A percentile compares a stretch with the other conserved stretches of the same genome.
These are phyloP conservation scores for Tinea trinotella DNA, from an alignment of 2,888 invertebrate genomes.

Conservation along the genomic window DNA sequence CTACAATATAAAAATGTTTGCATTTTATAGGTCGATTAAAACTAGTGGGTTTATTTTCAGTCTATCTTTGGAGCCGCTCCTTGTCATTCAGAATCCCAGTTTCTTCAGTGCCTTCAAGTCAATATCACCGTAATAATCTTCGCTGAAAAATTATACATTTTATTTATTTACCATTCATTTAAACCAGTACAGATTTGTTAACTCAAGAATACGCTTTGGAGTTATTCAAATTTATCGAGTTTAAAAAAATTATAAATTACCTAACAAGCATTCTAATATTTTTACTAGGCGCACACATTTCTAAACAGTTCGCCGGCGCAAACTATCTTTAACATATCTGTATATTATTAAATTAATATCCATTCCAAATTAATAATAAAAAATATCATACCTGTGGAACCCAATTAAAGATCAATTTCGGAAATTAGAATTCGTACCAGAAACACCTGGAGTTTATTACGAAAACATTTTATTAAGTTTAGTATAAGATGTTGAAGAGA, in stretches of 20 bases:
- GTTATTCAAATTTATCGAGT: too few species aligned
- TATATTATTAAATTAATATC: neutral
- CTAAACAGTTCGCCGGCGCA: neutral
- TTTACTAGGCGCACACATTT: too few species aligned
- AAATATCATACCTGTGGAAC: conserved; percentile 13
- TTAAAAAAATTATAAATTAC: too few species aligned
- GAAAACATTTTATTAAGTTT: neutral
- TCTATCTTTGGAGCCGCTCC: conserved; percentile 65
- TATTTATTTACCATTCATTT: conserved; percentile 1
- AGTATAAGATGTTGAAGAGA: conserved; percentile 10
- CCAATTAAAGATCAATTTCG: neutral
- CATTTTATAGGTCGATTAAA: neutral
- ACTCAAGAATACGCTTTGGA: too few species aligned
- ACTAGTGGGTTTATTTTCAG: conserved; percentile 38
- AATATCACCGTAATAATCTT: conserved; percentile 94
- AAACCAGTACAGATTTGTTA: conserved; percentile 1
- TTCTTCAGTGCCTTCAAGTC: conserved; percentile 91
- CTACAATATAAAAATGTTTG: too few species aligned
- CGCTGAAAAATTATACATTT: conserved; percentile 68
- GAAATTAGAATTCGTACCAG: neutral
- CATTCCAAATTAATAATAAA: conserved; percentile 14
- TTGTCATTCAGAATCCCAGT: conserved; percentile 78
- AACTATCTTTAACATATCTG: too few species aligned
- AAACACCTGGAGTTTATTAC: conserved; percentile 3
- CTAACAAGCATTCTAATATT: too few species aligned